Evolutionary conservation across 2,797 vertebrate genomes (phyloP), one percentile per base, ranked within the genome.

Genomic region (Cuculus canorus): DNA sequence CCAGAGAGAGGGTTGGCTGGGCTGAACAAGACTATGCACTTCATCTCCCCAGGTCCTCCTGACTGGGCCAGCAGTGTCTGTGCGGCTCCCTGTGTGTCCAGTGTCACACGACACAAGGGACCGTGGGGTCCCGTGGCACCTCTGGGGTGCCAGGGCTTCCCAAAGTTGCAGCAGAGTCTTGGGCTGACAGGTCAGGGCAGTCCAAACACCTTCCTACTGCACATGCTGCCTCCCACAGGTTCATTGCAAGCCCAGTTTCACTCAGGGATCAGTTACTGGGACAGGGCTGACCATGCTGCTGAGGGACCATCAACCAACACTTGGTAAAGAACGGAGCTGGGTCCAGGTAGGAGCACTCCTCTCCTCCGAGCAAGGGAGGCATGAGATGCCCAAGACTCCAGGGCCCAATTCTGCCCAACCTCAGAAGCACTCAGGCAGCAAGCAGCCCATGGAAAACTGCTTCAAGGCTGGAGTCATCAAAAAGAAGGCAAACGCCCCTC

Each of bases 171-270:
- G 41, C 76, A 43, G 53, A 41, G 28, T 5, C 66, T 28, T 48
- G 53, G 27, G n/a, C 59, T 66, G 79, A 11, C 19, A 48, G 56
- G 13, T 4, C 33, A 69, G 64, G 39, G 56, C 28, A 80, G 21
- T 33, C n/a, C 45, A 2, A 48, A 12, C 37, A n/a, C 16, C 8
- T 9, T 23, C 0, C 24, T 52, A 19, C 13, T 18, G 3, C 39
- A 17, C 3, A 23, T 10, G 1, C 15, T 6, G 33, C 3, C 33
- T 2, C 23, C 30, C 50, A 17, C 23, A 13, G 1, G 7, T 11
- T 24, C 14, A 30, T n/a, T 53, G 50, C 32, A 47, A 37, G 32
- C 43, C 35, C 11, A 27, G 50, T 52, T 11, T n/a, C 28, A 6
- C 9, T 39, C 59, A 47, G 45, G 48, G 32, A 39, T 32, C 41